These are phyloP conservation scores for Leptocoma aspasia DNA, from an alignment of 2,113 vertebrate species.

Conservation along the genomic window DNA sequence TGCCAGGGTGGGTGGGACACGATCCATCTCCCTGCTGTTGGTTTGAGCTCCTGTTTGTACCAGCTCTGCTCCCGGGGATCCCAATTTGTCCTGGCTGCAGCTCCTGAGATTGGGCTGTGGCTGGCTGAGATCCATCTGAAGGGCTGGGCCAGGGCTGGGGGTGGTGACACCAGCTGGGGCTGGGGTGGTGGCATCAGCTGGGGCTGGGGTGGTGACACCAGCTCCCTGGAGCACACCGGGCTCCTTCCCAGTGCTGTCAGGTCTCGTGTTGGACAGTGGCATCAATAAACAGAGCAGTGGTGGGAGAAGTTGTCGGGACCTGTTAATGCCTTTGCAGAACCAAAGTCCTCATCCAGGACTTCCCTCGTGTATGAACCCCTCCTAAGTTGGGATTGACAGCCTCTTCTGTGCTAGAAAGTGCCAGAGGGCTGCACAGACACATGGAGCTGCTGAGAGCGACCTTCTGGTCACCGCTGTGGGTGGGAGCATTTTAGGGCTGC, in stretches of 20 bases:
- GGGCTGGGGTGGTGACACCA: not conserved
- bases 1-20: fast-evolving
- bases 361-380: fast-evolving
- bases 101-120: not conserved
- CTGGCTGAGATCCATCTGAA: not conserved
- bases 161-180: not conserved
- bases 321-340: not conserved
- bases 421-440: fast-evolving
- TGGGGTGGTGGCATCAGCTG: not conserved
- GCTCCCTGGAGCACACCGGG: fast-evolving
- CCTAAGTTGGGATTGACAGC: not conserved
- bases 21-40: not conserved
- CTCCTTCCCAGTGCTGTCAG: not conserved
- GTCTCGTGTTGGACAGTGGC: not conserved
- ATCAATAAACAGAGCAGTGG: not conserved
- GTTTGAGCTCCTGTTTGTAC: not conserved
- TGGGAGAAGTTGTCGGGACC: not conserved
- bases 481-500: not conserved
- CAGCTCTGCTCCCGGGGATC: fast-evolving
- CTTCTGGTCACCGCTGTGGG: fast-evolving
- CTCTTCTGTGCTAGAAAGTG: fast-evolving
- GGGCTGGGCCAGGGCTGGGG: not conserved
- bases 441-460: not conserved
- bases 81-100: not conserved
- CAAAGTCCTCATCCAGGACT: not conserved